Percentiles rank a stretch among this genome's conserved stretches.
These are phyloP conservation scores for Pseudomyrmex concolor DNA, from an alignment of 1,140 invertebrate species.

Conservation along the genomic window DNA sequence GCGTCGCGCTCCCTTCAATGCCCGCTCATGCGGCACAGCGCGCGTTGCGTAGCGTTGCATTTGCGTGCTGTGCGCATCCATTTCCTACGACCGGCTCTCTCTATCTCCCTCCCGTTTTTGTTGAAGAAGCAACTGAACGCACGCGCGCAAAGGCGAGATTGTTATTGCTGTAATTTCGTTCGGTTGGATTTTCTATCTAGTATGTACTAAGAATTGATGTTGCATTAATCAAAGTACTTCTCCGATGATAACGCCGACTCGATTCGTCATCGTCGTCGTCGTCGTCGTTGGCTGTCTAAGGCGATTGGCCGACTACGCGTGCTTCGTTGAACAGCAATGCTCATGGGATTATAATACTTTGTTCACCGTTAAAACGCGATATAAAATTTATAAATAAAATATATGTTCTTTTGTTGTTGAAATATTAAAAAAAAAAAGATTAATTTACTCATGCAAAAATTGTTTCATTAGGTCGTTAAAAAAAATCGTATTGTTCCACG, in stretches of 20 bases:
- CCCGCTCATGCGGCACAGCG: slow-evolving; percentile 7
- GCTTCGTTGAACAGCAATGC: neutral
- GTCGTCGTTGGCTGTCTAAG: neutral
- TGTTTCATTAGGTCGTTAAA: neutral
- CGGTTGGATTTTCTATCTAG: slow-evolving; percentile 45
- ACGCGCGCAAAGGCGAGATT: slow-evolving; percentile 18
- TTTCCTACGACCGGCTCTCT: slow-evolving; percentile 1
- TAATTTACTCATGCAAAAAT: neutral
- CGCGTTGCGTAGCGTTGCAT: slow-evolving; percentile 22
- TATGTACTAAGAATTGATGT: slow-evolving; percentile 49
- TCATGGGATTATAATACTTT: slow-evolving; percentile 44
- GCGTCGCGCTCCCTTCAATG: neutral
- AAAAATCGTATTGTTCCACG: neutral
- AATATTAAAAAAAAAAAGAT: slow-evolving; percentile 2
- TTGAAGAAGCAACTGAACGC: neutral
- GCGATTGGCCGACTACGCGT: slow-evolving; percentile 17
- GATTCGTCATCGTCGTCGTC: slow-evolving; percentile 15
- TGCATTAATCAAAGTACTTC: slow-evolving; percentile 49
- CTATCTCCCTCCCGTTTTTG: neutral
- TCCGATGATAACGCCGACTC: slow-evolving; percentile 48
- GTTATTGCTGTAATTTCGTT: slow-evolving; percentile 56
- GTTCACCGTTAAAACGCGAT: slow-evolving; percentile 36
- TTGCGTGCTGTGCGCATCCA: slow-evolving; percentile 45
- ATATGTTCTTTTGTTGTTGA: neutral
- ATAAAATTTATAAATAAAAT: neutral